Evolutionary conservation across 92 coral and sea anemone species (phyloP), one percentile per base, ranked within the genome.

Genomic region (Muricea muricata): DNA sequence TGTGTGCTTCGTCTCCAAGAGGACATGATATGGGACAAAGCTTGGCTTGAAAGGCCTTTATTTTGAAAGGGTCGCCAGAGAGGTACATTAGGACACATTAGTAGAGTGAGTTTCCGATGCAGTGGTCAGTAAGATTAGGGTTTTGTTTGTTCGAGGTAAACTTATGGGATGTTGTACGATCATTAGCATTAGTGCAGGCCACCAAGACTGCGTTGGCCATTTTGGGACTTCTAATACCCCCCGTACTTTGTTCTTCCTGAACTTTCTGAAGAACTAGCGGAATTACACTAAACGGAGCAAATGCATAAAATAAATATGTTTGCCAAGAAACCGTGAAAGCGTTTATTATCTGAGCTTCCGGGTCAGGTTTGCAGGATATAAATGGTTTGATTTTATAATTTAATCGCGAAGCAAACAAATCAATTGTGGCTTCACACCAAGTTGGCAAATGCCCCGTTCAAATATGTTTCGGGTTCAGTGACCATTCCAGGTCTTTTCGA

Each of bases 151-250:
- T 81, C 47, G 42, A 18, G 86, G 81, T 21, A 71, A 31, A 18
- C 67, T 46, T 0, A 83, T 17, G 25, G 82, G 90, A 0, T 29
- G 21, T 28, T 33, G 24, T 39, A 71, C 71, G n/a, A 41, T 23
- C 82, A 71, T 81, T 45, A 45, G 32, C 23, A 60, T 72, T 33
- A 86, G 56, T 14, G 14, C 39, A 21, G 90, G 90, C 90, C 83
- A 87, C 83, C 87, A 87, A 29, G 90, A 75, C 48, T 81, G 87
- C 15, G 90, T 81, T 55, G 91, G 87, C 91, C 91, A 87, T 29
- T 72, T 30, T 18, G 91, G 91, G 28, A 82, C 88, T 28, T 74
- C 65, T 26, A 87, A 23, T 7, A 87, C 45, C 35, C n/a, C 87
- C 91, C 24, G 91, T 87, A 10, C 78, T 75, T 35, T 83, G 39